phyloP scores from a whole-genome alignment of 2,888 invertebrate species.

The Tolmerus cingulatus region DNA sequence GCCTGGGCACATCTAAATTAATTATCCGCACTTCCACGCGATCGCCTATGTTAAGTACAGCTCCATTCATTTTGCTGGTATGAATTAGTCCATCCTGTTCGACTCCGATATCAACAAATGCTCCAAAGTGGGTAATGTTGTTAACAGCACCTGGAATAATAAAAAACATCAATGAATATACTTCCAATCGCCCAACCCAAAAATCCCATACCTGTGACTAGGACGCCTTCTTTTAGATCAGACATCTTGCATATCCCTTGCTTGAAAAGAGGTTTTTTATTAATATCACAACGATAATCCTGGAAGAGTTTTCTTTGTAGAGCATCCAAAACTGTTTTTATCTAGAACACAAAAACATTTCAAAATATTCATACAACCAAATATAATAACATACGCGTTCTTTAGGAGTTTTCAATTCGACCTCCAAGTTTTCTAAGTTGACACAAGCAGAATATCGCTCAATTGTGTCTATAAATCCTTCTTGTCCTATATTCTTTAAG shows the following conservation, averaged over 20 bases:
- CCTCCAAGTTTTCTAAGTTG: conserved; percentile 62
- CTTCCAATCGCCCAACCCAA: no score
- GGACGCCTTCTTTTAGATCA: conserved; percentile 70
- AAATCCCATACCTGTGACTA: conserved; percentile 68
- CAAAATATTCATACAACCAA: not conserved
- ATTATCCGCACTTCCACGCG: conserved; percentile 73
- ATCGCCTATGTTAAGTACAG: conserved; percentile 72
- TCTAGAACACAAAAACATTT: conserved; percentile 51
- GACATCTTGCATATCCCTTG: conserved; percentile 73
- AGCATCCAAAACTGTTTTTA: conserved; percentile 69
- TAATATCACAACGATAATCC: conserved; percentile 76
- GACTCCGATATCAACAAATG: conserved; percentile 88
- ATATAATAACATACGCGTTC: conserved; percentile 66
- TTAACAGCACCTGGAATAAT: conserved; percentile 74
- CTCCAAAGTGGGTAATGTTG: conserved; percentile 90
- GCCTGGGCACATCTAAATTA: conserved; percentile 67
- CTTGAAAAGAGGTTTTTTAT: conserved; percentile 77
- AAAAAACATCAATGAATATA: not conserved
- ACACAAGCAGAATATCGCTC: conserved; percentile 51
- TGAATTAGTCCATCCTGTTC: conserved; percentile 77
- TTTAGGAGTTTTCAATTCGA: conserved; percentile 68
- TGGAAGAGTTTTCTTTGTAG: conserved; percentile 68
- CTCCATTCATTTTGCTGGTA: conserved; percentile 67
- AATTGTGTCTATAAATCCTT: conserved; percentile 61
- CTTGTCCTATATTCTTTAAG: conserved; percentile 61